These are phyloP conservation scores for Poecilia picta DNA, from an alignment of 2,797 vertebrate genomes.

Conservation along the genomic window DNA sequence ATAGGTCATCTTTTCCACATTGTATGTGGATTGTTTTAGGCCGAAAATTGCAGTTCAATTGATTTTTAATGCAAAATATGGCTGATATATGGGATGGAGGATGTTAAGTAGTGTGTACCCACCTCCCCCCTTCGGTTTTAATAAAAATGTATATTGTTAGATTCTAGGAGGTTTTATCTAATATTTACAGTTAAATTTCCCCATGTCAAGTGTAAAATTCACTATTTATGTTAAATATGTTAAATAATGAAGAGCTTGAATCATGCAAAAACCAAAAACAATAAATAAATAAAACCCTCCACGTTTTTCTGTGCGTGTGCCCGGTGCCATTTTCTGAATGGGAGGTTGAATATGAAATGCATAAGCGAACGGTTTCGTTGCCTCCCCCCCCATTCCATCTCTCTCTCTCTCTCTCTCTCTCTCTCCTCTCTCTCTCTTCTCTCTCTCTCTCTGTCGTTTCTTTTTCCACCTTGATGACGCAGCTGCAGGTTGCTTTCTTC, in stretches of 20 bases:
- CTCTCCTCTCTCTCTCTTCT: neutral
- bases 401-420: neutral
- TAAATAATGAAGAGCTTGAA: neutral
- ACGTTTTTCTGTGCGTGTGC: neutral
- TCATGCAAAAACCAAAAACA: neutral
- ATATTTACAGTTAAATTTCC: neutral
- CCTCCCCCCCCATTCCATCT: neutral
- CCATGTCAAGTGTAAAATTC: neutral
- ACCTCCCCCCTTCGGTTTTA: neutral
- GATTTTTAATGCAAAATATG: neutral
- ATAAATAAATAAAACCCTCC: neutral
- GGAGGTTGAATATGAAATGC: neutral
- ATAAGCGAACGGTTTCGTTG: neutral
- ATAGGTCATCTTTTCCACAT: neutral
- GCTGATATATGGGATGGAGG: neutral
- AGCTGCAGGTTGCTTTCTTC: constrained; percentile 22
- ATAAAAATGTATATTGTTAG: neutral
- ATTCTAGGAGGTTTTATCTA: neutral
- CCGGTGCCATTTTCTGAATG: constrained; percentile 5
- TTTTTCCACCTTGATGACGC: constrained; percentile 45
- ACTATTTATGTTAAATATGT: neutral
- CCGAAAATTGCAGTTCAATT: neutral
- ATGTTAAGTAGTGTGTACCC: neutral
- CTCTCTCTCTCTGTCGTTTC: neutral
- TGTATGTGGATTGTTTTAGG: neutral